Conservation (phyloP, 2,113 vertebrate species). For the Myiozetetes cayanensis region DNA sequence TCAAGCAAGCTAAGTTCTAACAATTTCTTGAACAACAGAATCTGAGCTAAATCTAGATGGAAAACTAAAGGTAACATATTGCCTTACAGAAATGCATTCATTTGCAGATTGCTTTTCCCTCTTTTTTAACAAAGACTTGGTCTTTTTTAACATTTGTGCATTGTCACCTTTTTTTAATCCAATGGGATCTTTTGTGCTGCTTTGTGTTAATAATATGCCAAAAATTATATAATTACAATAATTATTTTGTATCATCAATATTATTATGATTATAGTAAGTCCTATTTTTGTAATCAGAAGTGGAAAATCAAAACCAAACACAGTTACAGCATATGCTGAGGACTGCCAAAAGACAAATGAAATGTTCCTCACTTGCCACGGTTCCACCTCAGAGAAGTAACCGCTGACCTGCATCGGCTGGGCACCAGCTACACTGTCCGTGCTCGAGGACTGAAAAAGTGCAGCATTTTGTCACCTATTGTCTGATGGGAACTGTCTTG, state of each 20-base stretch:
- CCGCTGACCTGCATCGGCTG: neutral
- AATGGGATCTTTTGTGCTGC: neutral
- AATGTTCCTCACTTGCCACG: neutral
- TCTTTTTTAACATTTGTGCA: slow-evolving; percentile 51
- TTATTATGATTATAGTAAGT: slow-evolving; percentile 41
- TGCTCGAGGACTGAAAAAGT: neutral
- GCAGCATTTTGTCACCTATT: neutral
- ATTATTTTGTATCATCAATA: slow-evolving; percentile 63
- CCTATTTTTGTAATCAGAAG: slow-evolving; percentile 61
- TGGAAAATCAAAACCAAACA: slow-evolving; percentile 11
- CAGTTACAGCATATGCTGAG: neutral
- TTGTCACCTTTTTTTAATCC: slow-evolving; percentile 57
- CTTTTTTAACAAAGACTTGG: slow-evolving; percentile 54
- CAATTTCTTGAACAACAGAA: neutral
- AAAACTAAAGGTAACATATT: slow-evolving; percentile 49
- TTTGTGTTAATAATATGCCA: slow-evolving; percentile 62
- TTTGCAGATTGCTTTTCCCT: slow-evolving; percentile 14
- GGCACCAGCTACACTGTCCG: neutral
- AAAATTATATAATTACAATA: slow-evolving; percentile 53
- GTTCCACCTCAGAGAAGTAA: neutral
- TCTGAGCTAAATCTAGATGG: neutral
- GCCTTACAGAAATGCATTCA: slow-evolving; percentile 66
- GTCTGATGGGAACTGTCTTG: slow-evolving; percentile 28
- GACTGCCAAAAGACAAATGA: neutral
- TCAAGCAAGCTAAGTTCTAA: slow-evolving; percentile 91